Base-by-base conservation (phyloP, 2,888 invertebrate species). In the Melinaea marsaeus region DNA sequence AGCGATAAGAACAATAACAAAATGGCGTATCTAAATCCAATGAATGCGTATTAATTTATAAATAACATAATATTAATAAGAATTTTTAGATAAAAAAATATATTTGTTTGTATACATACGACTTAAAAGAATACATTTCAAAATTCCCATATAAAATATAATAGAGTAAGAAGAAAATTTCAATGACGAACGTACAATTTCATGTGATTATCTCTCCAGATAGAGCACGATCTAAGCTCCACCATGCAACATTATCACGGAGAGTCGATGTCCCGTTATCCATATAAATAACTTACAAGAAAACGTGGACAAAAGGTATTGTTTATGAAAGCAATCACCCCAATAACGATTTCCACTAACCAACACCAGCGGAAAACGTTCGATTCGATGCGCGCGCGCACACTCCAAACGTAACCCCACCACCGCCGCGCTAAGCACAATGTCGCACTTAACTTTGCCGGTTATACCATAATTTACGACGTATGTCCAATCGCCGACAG, bases 301-400 rank as follows among this genome's bases (percentile, higher is more conserved):
- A 85, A 78, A 76, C 75, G 74, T 79, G 82, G 82, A 88, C 88
- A 88, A 89, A 88, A 88, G 85, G 83, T 84, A 88, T 89, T 90
- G 89, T 90, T 89, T 88, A 89, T 89, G 88, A 84, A 89, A 85
- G 88, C 90, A 90, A 89, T 90, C 89, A 90, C 88, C 86, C 88
- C 85, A 89, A 90, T 90, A 90, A 88, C 84, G 83, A 86, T 89
- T 89, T 90, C 89, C 88, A 88, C 90, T 87, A 87, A 89, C 77
- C 83, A 83, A 77, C 78, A 79, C 77, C 71, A 75, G 79, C 87
- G 86, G 89, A 87, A 88, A 88, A 86, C 85, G 84, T 84, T 80
- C 85, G 85, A 90, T 90, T 90, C 85, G 90, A 80, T 82, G 88
- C 88, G 90, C 90, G 84, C 74, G 74, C 76, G 64, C 79, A 73